These are phyloP conservation scores for Adelphocoris suturalis DNA, from an alignment of 2,888 invertebrate species.

Conservation along the genomic window DNA sequence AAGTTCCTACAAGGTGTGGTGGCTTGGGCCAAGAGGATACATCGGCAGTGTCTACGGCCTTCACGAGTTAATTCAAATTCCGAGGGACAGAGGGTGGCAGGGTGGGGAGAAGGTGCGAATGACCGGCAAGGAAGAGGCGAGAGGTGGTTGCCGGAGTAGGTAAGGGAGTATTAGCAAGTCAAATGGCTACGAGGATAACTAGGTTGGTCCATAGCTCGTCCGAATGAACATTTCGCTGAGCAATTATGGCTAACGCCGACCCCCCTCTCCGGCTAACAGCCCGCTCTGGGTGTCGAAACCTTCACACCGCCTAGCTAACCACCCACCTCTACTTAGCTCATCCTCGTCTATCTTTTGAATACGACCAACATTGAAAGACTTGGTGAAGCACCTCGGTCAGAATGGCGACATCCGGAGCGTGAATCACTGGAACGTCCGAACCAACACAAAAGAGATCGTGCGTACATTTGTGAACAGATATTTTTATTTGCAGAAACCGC, in stretches of 20 bases:
- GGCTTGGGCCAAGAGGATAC: too few relatives aligned
- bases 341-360: neutral
- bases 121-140: neutral
- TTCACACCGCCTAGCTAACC: neutral
- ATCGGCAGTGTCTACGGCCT: too few relatives aligned
- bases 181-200: slow-evolving; percentile 58
- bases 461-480: too few relatives aligned
- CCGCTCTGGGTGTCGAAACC: too few relatives aligned
- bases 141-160: slow-evolving; percentile 14
- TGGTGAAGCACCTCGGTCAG: neutral
- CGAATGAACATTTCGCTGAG: slow-evolving; percentile 67
- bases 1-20: too few relatives aligned
- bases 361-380: neutral
- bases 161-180: slow-evolving; percentile 62
- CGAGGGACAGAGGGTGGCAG: neutral
- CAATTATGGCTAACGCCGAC: slow-evolving; percentile 56
- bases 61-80: slow-evolving; percentile 51
- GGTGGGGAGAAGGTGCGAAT: neutral
- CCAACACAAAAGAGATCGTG: too few relatives aligned
- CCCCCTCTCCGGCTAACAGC: neutral
- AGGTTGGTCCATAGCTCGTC: slow-evolving; percentile 67
- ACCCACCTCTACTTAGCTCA: neutral
- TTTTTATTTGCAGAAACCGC: too few relatives aligned
- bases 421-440: too few relatives aligned
- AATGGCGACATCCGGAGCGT: too few relatives aligned